Conservation (phyloP, 1,140 invertebrate genomes). For the Lordiphosa clarofinis region DNA sequence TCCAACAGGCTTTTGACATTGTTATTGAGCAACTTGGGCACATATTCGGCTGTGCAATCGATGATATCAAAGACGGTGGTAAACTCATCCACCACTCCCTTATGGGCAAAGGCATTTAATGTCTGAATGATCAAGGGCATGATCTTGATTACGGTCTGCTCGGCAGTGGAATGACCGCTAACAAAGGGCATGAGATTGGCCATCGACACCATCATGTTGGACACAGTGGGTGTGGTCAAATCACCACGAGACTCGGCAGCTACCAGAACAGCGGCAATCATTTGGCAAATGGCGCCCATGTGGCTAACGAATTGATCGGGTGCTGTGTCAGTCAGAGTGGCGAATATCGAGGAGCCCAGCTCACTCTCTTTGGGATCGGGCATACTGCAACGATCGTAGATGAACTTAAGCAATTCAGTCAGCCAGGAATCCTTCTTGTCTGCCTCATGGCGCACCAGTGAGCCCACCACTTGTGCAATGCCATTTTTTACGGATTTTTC, state of each 20-base stretch:
- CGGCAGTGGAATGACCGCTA: conserved; percentile 53
- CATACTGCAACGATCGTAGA: conserved; percentile 74
- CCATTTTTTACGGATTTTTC: conserved; percentile 84
- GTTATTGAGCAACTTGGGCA: conserved; percentile 83
- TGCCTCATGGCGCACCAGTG: conserved; percentile 86
- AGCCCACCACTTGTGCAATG: conserved; percentile 85
- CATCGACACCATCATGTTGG: conserved; percentile 62
- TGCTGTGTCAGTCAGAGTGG: conserved; percentile 60
- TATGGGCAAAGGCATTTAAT: conserved; percentile 81
- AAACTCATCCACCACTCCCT: conserved; percentile 83
- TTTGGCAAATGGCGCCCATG: conserved; percentile 62
- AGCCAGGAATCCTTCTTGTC: conserved; percentile 83
- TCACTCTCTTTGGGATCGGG: conserved; percentile 69
- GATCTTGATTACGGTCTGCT: conserved; percentile 83
- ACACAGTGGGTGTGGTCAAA: conserved; percentile 59
- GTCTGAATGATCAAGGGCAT: conserved; percentile 84
- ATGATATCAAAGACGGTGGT: conserved; percentile 86
- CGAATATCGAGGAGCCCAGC: conserved; percentile 69
- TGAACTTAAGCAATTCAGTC: conserved; percentile 85
- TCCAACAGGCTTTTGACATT: conserved; percentile 85
- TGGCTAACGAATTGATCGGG: conserved; percentile 76
- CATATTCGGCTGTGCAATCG: conserved; percentile 86
- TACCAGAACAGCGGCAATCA: conserved; percentile 53
- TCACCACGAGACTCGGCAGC: conserved; percentile 51
- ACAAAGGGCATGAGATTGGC: conserved; percentile 65